phyloP scores from a whole-genome alignment of 2,797 vertebrate genomes.

The Mallotus villosus region DNA sequence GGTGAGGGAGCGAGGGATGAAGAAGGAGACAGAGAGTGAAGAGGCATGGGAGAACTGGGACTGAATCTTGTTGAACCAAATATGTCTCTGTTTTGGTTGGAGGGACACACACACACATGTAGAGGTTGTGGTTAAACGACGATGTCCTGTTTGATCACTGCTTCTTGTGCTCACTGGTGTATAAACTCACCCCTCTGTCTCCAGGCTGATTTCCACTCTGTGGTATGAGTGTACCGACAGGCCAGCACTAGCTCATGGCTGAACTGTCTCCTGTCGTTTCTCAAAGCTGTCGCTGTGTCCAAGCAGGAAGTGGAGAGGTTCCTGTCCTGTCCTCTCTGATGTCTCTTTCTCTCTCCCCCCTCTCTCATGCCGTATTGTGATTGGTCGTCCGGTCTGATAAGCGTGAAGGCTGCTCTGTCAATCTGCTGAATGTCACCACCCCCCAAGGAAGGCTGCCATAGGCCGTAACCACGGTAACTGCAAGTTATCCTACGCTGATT shows the following conservation, averaged over 20 bases:
- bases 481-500: no score
- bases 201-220: no score
- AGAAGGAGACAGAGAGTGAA: no score
- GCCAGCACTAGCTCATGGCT: slow-evolving; percentile 17
- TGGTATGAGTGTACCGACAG: neutral
- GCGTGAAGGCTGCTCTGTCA: neutral
- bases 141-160: no score
- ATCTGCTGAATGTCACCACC: neutral
- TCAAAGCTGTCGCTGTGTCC: slow-evolving; percentile 19
- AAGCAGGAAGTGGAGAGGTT: slow-evolving; percentile 1
- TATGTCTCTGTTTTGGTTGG: neutral
- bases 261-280: slow-evolving; percentile 40
- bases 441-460: neutral
- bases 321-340: neutral
- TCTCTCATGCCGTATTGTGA: neutral
- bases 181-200: no score
- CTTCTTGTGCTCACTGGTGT: no score
- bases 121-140: no score
- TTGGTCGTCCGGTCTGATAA: neutral
- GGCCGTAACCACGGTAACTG: neutral
- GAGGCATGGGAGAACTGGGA: no score
- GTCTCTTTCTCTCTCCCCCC: neutral
- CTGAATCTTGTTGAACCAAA: no score
- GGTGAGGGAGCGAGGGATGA: neutral
- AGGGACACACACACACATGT: neutral